Evolutionary conservation across 2,888 invertebrate species (phyloP).

Genomic region (Euspilapteryx auroguttella): DNA sequence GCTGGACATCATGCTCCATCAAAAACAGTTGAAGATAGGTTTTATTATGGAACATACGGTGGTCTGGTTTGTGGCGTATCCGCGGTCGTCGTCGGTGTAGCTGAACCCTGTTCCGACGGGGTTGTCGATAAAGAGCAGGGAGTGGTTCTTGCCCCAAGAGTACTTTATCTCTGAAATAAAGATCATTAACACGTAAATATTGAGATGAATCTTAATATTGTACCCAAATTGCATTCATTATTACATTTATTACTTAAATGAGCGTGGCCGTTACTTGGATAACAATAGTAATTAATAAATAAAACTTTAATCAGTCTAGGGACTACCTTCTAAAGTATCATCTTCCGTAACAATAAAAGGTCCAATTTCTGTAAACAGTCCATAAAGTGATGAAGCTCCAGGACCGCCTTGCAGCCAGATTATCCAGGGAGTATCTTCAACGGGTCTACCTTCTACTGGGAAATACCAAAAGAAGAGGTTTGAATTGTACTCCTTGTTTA

Average conservation of each 20-base stretch:
- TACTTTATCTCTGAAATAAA: slow-evolving; percentile 44
- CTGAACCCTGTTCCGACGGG: slow-evolving; percentile 71
- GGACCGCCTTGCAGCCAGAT: slow-evolving; percentile 65
- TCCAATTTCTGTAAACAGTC: slow-evolving; percentile 66
- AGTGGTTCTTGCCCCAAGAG: slow-evolving; percentile 66
- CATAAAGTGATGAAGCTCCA: slow-evolving; percentile 59
- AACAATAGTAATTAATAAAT: neutral
- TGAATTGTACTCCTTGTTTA: slow-evolving; percentile 74
- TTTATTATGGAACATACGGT: slow-evolving; percentile 53
- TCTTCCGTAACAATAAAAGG: slow-evolving; percentile 56
- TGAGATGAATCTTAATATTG: no score
- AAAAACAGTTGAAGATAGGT: no score
- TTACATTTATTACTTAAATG: no score
- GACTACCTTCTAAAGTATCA: slow-evolving; percentile 29
- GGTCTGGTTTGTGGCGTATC: slow-evolving; percentile 64
- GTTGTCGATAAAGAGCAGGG: slow-evolving; percentile 68
- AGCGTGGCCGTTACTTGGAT: no score
- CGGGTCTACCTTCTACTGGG: slow-evolving; percentile 61
- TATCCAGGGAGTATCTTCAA: slow-evolving; percentile 55
- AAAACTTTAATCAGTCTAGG: neutral
- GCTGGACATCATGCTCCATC: no score
- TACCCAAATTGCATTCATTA: no score
- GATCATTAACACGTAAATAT: no score
- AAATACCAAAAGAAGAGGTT: slow-evolving; percentile 89
- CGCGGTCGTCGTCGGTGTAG: slow-evolving; percentile 63